Evolutionary conservation across 1,140 invertebrate species (phyloP), one percentile per base, ranked within the genome.

Genomic region (Scaptomyza pallida): DNA sequence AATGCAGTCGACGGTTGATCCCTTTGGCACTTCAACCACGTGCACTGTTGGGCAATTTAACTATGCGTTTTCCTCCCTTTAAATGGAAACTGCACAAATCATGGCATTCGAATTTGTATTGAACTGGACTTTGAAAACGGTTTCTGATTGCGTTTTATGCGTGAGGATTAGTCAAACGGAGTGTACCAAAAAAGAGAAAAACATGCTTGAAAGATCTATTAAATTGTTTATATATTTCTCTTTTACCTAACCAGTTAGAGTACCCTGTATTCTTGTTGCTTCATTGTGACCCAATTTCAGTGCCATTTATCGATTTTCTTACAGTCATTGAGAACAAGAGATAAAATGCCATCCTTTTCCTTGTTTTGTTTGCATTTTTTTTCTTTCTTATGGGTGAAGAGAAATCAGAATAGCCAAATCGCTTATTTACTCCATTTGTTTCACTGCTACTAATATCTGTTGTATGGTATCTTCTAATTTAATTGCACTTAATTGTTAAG

Each of bases 241-340:
- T 17, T 10, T 6, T 17, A 12, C 16, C 1, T 17, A 21, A 44
- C 17, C 4, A 5, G 10, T 44, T n/a, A 12, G 3, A 19, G 9
- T 44, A 5, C 12, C 17, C 43, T 4, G 9, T 17, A 9, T 3
- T 15, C 5, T 30, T 33, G 44, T 21, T 30, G 33, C 26, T 64
- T 19, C 26, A 40, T 52, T 54, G 15, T 54, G 33, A 69, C 59
- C 59, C 50, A 62, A 62, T 62, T 62, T 16, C 8, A 19, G 9
- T 48, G 33, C 15, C 21, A 15, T 13, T 33, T 62, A 69, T 69
- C 65, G 59, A 69, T 69, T 69, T 62, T 55, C 48, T 10, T 5
- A 23, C 48, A 47, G 54, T 19, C 17, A 19, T 48, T 40, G 48
- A n/a, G 12, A 44, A 26, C 50, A 21, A 54, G 16, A 13, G 48